A percentile compares a stretch with the other conserved stretches of the same genome.
Conservation (phyloP, 2,113 vertebrate species). For the Gymnogyps californianus region DNA sequence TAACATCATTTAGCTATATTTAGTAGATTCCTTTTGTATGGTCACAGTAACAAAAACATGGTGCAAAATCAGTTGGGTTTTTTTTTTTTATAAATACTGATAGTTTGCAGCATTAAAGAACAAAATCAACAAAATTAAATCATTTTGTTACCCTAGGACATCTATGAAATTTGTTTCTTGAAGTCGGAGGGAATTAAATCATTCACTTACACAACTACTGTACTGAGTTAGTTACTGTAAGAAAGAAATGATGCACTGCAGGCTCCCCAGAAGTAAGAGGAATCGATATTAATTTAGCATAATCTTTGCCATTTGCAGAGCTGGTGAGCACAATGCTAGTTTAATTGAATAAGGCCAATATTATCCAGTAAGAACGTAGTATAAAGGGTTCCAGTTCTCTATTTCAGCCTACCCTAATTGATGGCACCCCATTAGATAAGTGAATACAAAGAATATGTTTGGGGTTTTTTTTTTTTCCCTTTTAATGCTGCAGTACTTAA, state of each 20-base stretch:
- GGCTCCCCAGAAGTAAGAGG: constrained; percentile 30
- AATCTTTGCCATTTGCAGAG: constrained; percentile 35
- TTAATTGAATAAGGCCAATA: constrained; percentile 61
- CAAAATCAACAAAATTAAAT: constrained; percentile 52
- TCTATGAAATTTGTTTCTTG: constrained; percentile 23
- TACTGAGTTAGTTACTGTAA: constrained; percentile 50
- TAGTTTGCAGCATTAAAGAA: constrained; percentile 74
- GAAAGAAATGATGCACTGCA: constrained; percentile 47
- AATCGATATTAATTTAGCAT: constrained; percentile 51
- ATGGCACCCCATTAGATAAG: constrained; percentile 67
- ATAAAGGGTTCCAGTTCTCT: constrained; percentile 61
- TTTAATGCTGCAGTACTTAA: constrained; percentile 76
- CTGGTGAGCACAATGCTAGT: constrained; percentile 42
- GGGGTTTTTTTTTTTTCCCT: constrained; percentile 34
- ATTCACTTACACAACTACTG: constrained; percentile 45
- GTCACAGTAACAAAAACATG: constrained; percentile 76
- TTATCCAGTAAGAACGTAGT: constrained; percentile 13
- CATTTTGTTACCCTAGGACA: constrained; percentile 36
- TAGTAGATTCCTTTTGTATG: constrained; percentile 64
- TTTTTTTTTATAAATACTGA: constrained; percentile 76
- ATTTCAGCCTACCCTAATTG: constrained; percentile 34
- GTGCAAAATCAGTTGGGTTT: constrained; percentile 74
- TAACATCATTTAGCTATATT: constrained; percentile 45
- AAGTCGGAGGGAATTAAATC: constrained; percentile 33
- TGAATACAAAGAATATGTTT: constrained; percentile 66